Evolutionary conservation across 2,888 invertebrate species (phyloP), one percentile per base, ranked within the genome.

Genomic region (Drosophila fungiperda): DNA sequence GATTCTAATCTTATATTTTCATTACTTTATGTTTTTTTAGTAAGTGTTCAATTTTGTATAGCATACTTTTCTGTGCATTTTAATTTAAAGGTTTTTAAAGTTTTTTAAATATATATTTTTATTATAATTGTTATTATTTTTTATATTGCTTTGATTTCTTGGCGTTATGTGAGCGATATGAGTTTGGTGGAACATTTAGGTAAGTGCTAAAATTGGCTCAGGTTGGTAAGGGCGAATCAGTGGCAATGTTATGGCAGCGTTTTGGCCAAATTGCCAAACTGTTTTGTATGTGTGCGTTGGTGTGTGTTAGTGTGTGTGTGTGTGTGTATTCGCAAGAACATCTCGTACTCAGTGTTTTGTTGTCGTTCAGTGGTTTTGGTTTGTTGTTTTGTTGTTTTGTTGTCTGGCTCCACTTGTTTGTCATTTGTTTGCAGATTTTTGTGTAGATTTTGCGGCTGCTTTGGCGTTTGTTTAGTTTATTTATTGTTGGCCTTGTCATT

Each of bases 341-440:
- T 63, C 58, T 63, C 50, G 53, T 48, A 58, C 55, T 60, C 54
- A 50, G 80, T 76, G 50, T 80, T 59, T 76, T 80, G 74, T 75
- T 75, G 71, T 62, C 67, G 73, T 62, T 66, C 74, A 73, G 80
- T 74, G 86, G 86, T 88, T 83, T 89, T 62, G 65, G 77, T 64
- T 73, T 72, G 76, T 79, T 89, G 86, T 77, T 64, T 73, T 72
- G 76, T 79, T 89, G 86, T 77, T 82, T 70, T 71, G 83, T 83
- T 82, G 77, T 82, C 80, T 90, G 69, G 76, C 87, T 89, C 75
- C 78, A 77, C 78, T 89, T 83, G 89, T 86, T 84, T 90, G 85
- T 87, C 90, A 87, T 90, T 87, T 87, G 87, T 80, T 89, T 85
- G 88, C 90, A 90, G 87, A 87, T 87, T 90, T 87, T 80, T 89